phyloP scores from a whole-genome alignment of 2,113 vertebrate genomes.

The Apodemus sylvaticus region DNA sequence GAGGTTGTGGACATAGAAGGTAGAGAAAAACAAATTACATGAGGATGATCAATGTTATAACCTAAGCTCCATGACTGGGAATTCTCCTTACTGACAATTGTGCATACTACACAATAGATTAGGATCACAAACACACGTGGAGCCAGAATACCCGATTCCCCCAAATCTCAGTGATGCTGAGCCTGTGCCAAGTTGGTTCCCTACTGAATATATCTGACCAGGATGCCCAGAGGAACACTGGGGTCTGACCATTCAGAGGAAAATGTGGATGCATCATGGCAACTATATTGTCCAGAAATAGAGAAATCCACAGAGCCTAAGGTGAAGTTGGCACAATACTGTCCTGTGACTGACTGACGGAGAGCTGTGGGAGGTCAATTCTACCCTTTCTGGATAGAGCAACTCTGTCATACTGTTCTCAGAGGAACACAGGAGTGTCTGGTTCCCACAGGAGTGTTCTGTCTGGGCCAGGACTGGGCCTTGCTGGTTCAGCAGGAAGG shows the following conservation, averaged over 20 bases:
- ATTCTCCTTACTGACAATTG: no score
- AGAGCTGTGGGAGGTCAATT: rapidly evolving
- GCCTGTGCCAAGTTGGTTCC: background rate
- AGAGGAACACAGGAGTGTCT: background rate
- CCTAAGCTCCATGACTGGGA: no score
- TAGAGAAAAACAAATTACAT: no score
- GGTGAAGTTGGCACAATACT: background rate
- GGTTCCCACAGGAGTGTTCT: rapidly evolving
- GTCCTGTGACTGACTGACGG: background rate
- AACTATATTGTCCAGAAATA: background rate
- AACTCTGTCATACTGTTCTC: no score
- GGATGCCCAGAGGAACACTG: background rate
- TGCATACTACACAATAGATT: no score
- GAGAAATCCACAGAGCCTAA: background rate
- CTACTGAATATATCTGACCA: background rate
- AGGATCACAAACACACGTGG: no score
- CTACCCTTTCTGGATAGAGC: rapidly evolving
- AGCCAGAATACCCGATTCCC: no score
- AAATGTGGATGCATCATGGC: background rate
- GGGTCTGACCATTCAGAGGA: background rate
- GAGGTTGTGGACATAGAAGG: no score
- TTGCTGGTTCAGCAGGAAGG: background rate
- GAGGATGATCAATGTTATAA: no score
- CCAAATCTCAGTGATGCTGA: no score
- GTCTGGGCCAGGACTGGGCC: background rate